Evolutionary conservation across 1,140 invertebrate species (phyloP), one percentile per base, ranked within the genome.

Genomic region (Bombus difficillimus): DNA sequence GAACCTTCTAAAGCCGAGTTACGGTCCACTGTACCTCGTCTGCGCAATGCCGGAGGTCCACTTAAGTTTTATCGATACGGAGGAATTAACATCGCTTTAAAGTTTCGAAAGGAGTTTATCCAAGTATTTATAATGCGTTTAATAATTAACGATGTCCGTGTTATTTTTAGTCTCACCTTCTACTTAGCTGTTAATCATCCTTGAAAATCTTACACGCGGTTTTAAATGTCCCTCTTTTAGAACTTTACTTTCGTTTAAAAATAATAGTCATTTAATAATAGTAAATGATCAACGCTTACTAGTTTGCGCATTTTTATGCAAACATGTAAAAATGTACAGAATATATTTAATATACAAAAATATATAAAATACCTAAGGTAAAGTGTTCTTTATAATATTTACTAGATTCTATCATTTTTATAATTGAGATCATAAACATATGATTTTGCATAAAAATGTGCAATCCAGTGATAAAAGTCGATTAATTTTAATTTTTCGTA

Each of bases 51-150:
- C 5, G 3, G 25, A 57, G n/a, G 34, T 39, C 10, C 25, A 76
- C 13, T 76, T 59, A 76, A 59, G 53, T 76, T 76, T 76, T n/a
- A 39, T 76, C 53, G 74, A 76, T 59, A 76, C 22, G 12, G 25
- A 18, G 18, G 73, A 75, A 75, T 75, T 75, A 57, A 32, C 73
- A 37, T 75, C 73, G 47, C 32, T 76, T 59, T 18, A 59, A 76
- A 76, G 53, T 76, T 59, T 28, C 74, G 47, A n/a, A 28, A 22
- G 25, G 18, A 76, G 34, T 76, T 59, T n/a, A 18, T 12, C 13
- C 53, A 10, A 59, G 25, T 37, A 39, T 76, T 76, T 76, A 37
- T 59, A 59, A 6, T n/a, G 1, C 13, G 6, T 15, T 39, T 39
- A 37, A 39, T 39, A 28, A 13, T 28, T 59, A 28, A 53, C 41